Evolutionary conservation across 2,888 invertebrate genomes (phyloP), one percentile per base, ranked within the genome.

Genomic region (Ennomos erosarius): DNA sequence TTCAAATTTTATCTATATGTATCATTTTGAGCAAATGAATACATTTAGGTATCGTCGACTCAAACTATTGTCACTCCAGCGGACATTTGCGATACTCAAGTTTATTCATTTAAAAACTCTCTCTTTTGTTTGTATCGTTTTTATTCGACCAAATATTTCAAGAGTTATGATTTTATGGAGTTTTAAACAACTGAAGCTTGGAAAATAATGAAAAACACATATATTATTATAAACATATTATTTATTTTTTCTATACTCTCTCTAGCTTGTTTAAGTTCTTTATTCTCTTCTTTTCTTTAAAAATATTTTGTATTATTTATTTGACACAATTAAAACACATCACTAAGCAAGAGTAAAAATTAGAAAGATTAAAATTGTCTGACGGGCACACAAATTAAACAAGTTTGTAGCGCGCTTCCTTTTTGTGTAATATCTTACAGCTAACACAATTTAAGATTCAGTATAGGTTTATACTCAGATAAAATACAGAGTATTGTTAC

Each of bases 31-130:
- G 16, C 16, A 16, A 16, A 16, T 16, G 3, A 64, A 61, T 36
- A 49, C 61, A 64, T 63, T 62, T 57, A 62, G 16, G 16, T 47
- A 66, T 52, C 46, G 36, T 47, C 13, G 39, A 61, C 55, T 67
- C 53, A 50, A 70, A 65, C 76, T 49, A 62, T 52, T 56, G 65
- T 16, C 3, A 3, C 56, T 67, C 50, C 57, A 72, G 55, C 68
- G 67, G 70, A 57, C 64, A 64, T 57, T 70, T 58, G 68, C 63
- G 46, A 52, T 63, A 68, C 67, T 68, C 62, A 61, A 67, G 57
- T 67, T 68, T 60, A 68, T 65, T 75, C 69, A 62, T 62, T 69
- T 68, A 70, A 68, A 71, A 69, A 59, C 62, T 59, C 40, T 46
- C 59, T 39, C 68, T 67, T 64, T 73, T 69, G 56, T 59, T 58